A percentile compares a stretch with the other conserved stretches of the same genome.
Conservation (phyloP, 2,113 vertebrate genomes). For the Climacteris rufus region DNA sequence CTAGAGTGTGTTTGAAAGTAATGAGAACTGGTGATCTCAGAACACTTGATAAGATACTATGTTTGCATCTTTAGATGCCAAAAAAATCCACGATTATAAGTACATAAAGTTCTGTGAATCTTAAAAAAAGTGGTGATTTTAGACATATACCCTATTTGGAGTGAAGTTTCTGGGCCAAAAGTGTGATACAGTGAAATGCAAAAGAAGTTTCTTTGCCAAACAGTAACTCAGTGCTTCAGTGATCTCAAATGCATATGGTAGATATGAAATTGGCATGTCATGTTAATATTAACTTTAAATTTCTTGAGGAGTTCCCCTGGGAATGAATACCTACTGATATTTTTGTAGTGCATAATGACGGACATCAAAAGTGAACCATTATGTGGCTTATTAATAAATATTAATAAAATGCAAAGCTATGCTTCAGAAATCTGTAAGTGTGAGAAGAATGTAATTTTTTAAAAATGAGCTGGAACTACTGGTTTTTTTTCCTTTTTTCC, state of each 20-base stretch:
- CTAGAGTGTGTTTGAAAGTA: neutral
- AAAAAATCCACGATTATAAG: neutral
- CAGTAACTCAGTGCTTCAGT: neutral
- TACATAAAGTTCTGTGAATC: neutral
- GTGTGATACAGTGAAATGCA: fast-evolving
- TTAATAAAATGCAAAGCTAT: neutral
- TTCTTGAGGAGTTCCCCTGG: neutral
- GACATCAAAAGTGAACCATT: neutral
- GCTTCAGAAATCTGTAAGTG: neutral
- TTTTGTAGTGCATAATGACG: neutral
- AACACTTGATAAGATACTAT: neutral
- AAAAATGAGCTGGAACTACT: neutral
- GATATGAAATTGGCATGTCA: neutral
- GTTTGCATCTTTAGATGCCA: neutral
- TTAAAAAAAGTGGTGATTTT: neutral
- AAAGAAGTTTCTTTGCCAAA: neutral
- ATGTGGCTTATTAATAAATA: neutral
- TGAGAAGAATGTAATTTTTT: neutral
- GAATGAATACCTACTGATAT: neutral
- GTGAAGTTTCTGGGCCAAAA: neutral
- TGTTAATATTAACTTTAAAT: neutral
- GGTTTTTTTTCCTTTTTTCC: neutral
- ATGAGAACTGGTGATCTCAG: neutral
- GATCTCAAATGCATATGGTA: neutral
- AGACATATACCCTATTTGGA: neutral